A percentile compares a stretch with the other conserved stretches of the same genome.
These are phyloP conservation scores for Centrocercus urophasianus DNA, from an alignment of 2,113 vertebrate species.

Conservation along the genomic window DNA sequence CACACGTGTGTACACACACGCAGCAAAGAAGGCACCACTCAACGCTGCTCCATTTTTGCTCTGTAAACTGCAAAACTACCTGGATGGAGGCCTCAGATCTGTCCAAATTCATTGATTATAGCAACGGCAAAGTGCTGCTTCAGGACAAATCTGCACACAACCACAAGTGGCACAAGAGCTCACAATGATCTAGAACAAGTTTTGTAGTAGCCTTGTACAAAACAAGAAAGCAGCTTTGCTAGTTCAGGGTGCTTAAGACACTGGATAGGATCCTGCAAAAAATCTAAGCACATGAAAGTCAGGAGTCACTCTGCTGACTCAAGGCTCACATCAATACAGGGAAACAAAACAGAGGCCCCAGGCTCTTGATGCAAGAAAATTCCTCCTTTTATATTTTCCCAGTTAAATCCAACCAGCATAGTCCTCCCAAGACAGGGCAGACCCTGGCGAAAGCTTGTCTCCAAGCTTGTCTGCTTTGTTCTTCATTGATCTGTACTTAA, in stretches of 20 bases:
- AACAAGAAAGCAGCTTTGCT: accelerated
- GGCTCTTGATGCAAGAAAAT: background rate
- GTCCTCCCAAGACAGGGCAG: background rate
- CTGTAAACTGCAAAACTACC: background rate
- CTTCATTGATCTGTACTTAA: background rate
- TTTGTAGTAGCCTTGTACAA: background rate
- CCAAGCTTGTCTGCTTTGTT: background rate
- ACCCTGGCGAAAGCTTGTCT: background rate
- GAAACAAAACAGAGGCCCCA: accelerated
- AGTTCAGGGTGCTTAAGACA: background rate
- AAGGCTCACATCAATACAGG: background rate
- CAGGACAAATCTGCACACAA: accelerated
- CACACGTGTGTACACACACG: background rate
- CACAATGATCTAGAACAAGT: accelerated
- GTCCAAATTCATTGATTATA: background rate
- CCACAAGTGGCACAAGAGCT: background rate
- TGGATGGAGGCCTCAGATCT: background rate
- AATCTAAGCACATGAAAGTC: background rate
- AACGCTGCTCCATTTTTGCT: background rate
- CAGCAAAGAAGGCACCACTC: background rate
- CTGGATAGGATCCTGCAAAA: background rate
- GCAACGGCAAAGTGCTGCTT: background rate
- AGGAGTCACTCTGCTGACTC: background rate
- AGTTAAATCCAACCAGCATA: background rate
- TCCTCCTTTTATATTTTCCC: background rate